A percentile compares a stretch with the other conserved stretches of the same genome.
phyloP scores from a whole-genome alignment of 2,888 invertebrate species.

The Parapristionchus giblindavisi region DNA sequence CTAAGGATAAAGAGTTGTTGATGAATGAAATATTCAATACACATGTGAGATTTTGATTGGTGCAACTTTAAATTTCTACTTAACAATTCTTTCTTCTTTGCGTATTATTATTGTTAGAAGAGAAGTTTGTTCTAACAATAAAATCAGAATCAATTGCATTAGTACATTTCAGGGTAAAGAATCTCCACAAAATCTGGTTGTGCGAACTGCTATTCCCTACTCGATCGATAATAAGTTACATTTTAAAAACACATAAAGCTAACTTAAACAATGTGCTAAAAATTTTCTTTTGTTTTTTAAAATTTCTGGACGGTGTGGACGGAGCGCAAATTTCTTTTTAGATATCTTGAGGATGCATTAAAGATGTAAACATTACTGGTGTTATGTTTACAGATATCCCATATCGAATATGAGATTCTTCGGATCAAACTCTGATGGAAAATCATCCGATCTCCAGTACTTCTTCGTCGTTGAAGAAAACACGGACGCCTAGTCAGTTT shows the following conservation, averaged over 20 bases:
- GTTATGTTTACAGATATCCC: background rate
- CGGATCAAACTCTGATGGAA: background rate
- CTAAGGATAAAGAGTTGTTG: too few species aligned
- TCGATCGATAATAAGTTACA: background rate
- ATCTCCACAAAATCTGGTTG: background rate
- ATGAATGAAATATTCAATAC: too few species aligned
- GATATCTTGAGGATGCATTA: background rate
- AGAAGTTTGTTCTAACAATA: too few species aligned
- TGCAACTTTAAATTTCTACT: too few species aligned
- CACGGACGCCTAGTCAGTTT: background rate
- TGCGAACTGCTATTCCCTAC: background rate
- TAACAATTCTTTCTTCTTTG: too few species aligned
- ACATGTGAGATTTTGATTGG: too few species aligned
- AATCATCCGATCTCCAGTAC: background rate
- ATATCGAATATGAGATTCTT: constrained; percentile 16
- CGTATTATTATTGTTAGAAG: too few species aligned
- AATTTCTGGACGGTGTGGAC: too few species aligned
- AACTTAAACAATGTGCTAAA: background rate
- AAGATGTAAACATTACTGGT: background rate
- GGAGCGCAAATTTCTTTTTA: too few species aligned
- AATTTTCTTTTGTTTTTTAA: background rate
- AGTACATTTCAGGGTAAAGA: too few species aligned
- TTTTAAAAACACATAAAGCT: background rate
- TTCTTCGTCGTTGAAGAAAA: constrained; percentile 20
- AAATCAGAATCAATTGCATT: too few species aligned